Percentiles rank a stretch among this genome's conserved stretches.
These are phyloP conservation scores for Leptatherina wallacei DNA, from an alignment of 2,797 vertebrate species.

Conservation along the genomic window DNA sequence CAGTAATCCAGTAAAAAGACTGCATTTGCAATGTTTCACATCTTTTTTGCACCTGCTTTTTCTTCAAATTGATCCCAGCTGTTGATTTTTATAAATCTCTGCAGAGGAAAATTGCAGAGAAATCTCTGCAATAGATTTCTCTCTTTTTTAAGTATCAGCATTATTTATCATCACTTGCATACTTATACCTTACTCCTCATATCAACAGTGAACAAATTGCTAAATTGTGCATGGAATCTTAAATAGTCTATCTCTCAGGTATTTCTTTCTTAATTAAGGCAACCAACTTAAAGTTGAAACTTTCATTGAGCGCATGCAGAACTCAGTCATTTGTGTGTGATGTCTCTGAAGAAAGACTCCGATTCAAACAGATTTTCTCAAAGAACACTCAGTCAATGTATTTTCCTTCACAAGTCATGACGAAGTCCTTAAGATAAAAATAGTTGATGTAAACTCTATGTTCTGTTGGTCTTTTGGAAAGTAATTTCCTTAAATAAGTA, in stretches of 20 bases:
- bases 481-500: background rate
- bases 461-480: no score
- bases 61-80: no score
- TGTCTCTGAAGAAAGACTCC: no score
- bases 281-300: background rate
- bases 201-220: background rate
- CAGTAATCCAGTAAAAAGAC: background rate
- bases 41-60: background rate
- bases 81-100: no score
- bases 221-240: background rate
- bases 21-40: constrained; percentile 1
- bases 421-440: no score
- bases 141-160: background rate
- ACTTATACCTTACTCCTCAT: background rate
- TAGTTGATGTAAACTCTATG: no score
- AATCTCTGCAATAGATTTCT: no score
- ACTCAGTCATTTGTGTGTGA: background rate
- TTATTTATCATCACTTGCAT: background rate
- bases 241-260: background rate
- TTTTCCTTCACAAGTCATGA: no score
- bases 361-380: background rate
- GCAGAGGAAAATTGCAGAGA: no score
- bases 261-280: background rate
- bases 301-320: background rate
- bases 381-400: background rate